phyloP scores from a whole-genome alignment of 2,888 invertebrate genomes.

The Dusona sp. region DNA sequence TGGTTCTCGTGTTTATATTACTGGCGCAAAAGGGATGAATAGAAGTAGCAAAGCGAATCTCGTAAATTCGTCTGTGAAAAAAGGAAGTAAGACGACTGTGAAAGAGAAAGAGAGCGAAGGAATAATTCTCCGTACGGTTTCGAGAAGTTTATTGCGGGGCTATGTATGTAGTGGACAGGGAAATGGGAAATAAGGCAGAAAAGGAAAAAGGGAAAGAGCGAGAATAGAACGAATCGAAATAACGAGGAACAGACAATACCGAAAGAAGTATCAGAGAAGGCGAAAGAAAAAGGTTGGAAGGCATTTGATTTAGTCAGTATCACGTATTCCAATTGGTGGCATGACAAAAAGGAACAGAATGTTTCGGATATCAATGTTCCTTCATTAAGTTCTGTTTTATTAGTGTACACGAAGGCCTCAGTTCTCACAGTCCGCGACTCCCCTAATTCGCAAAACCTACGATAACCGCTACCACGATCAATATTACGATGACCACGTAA shows the following conservation, averaged over 20 bases:
- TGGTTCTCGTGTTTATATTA: conserved; percentile 1
- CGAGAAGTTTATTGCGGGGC: conserved; percentile 50
- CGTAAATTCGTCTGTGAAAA: conserved; percentile 22
- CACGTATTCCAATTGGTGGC: not conserved
- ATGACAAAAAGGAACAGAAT: too few relatives aligned
- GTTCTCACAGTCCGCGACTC: not conserved
- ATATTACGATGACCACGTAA: too few relatives aligned
- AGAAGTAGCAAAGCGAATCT: conserved; percentile 24
- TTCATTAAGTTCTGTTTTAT: not conserved
- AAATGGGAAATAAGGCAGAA: conserved; percentile 34
- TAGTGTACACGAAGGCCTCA: not conserved
- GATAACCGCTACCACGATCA: too few relatives aligned
- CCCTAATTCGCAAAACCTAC: not conserved
- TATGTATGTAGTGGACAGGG: conserved; percentile 25
- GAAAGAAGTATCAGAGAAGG: not conserved
- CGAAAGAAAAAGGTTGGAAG: not conserved
- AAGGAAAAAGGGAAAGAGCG: not conserved
- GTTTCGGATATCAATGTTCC: not conserved
- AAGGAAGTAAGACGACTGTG: conserved; percentile 7
- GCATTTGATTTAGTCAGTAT: not conserved
- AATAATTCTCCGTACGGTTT: conserved; percentile 38
- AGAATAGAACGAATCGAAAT: not conserved
- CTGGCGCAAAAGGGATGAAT: conserved; percentile 2
- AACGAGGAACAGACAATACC: not conserved
- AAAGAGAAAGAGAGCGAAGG: conserved; percentile 24